These are phyloP conservation scores for Galeopsomyia nigrocyanea DNA, from an alignment of 2,888 invertebrate species.

Conservation along the genomic window DNA sequence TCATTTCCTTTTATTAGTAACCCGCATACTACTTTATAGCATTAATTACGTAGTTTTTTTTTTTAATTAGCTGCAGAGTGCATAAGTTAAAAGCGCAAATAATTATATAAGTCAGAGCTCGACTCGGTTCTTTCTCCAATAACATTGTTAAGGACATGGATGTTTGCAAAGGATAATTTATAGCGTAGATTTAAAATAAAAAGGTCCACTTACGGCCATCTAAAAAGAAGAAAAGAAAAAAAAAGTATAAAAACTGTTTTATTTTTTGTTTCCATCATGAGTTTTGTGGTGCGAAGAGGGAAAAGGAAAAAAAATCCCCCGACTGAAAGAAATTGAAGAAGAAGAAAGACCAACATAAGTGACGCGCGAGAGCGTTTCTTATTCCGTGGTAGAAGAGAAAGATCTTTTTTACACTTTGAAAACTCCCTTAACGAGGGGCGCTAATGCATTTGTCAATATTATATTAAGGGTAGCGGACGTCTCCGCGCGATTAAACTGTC, in stretches of 20 bases:
- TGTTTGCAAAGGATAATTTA: neutral
- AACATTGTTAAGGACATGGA: slow-evolving; percentile 18
- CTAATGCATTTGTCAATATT: slow-evolving; percentile 39
- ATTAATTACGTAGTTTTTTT: slow-evolving; percentile 11
- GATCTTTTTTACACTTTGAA: neutral
- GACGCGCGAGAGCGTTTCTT: neutral
- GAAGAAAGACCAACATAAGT: neutral
- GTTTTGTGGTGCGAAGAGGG: neutral
- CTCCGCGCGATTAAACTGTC: slow-evolving; percentile 3
- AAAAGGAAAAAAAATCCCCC: slow-evolving; percentile 6
- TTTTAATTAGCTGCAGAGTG: slow-evolving; percentile 28
- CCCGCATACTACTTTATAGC: slow-evolving; percentile 24
- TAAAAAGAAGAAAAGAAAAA: slow-evolving; percentile 5
- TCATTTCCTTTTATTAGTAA: slow-evolving; percentile 11
- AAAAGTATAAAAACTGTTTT: neutral
- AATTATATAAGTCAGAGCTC: neutral
- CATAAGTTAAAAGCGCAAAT: slow-evolving; percentile 30
- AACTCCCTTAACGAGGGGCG: slow-evolving; percentile 21
- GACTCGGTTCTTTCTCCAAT: neutral
- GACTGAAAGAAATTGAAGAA: slow-evolving; percentile 2
- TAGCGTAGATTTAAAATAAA: neutral
- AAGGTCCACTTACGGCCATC: neutral
- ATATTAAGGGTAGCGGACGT: neutral
- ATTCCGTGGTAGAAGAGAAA: neutral
- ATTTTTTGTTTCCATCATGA: neutral